These are phyloP conservation scores for Murina feae DNA, from an alignment of 2,113 vertebrate species.

Conservation along the genomic window DNA sequence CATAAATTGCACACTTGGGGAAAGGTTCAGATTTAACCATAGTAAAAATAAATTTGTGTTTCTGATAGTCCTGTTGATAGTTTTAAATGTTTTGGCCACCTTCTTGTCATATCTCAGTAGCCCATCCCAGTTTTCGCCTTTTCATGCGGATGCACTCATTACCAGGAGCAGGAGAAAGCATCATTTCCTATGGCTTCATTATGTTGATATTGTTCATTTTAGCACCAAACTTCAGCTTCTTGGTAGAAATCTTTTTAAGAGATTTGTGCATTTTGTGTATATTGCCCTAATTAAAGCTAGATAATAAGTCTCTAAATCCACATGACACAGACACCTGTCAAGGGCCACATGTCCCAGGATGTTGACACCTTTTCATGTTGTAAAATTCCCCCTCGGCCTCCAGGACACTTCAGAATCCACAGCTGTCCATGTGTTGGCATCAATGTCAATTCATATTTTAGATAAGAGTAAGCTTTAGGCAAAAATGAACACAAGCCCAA, in stretches of 20 bases:
- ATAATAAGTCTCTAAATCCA: neutral
- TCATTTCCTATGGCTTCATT: neutral
- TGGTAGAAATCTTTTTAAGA: slow-evolving; percentile 6
- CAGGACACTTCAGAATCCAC: neutral
- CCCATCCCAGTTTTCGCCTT: neutral
- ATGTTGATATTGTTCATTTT: neutral
- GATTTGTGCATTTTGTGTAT: neutral
- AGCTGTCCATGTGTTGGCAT: neutral
- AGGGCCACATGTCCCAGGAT: neutral
- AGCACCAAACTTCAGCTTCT: neutral
- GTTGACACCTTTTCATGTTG: neutral
- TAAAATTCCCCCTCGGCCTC: neutral
- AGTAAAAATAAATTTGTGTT: slow-evolving; percentile 28
- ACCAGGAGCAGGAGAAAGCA: neutral
- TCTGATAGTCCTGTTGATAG: neutral
- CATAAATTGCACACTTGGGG: neutral
- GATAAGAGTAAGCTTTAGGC: neutral
- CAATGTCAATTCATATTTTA: neutral
- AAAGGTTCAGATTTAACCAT: neutral
- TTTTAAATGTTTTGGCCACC: neutral
- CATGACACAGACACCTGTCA: neutral
- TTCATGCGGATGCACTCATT: accelerated
- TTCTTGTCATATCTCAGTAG: neutral
- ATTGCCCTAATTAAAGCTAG: neutral
- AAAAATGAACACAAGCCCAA: neutral